Conservation (phyloP, 2,888 invertebrate genomes). For the Xestobium rufovillosum region DNA sequence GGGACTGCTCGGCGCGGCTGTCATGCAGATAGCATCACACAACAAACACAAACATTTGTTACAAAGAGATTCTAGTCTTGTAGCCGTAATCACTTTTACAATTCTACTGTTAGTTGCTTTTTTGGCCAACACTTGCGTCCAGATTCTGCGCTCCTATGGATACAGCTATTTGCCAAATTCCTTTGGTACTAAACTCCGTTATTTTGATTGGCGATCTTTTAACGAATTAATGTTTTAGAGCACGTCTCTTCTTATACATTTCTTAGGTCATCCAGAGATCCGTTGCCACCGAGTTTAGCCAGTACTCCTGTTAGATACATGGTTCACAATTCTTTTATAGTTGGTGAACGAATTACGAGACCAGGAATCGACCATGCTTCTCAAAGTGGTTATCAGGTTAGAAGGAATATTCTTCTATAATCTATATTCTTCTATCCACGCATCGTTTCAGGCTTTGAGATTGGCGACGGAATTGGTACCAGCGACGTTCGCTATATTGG, state of each 20-base stretch:
- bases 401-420: too few relatives aligned
- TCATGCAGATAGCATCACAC: constrained; percentile 74
- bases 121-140: constrained; percentile 74
- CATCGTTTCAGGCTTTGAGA: constrained; percentile 52
- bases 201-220: not conserved
- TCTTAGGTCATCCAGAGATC: constrained; percentile 55
- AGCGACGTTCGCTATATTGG: constrained; percentile 70
- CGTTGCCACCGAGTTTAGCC: constrained; percentile 53
- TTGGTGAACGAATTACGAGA: constrained; percentile 60
- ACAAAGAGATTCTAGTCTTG: constrained; percentile 57
- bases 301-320: constrained; percentile 59
- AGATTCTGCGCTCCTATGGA: constrained; percentile 66
- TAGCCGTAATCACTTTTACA: constrained; percentile 64
- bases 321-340: constrained; percentile 62
- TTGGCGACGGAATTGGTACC: constrained; percentile 87
- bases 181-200: constrained; percentile 57
- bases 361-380: constrained; percentile 49
- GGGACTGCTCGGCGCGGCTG: constrained; percentile 74
- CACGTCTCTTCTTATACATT: constrained; percentile 63
- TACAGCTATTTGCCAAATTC: constrained; percentile 75
- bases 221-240: constrained; percentile 49
- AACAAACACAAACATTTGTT: constrained; percentile 61
- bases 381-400: constrained; percentile 69
- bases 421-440: too few relatives aligned
- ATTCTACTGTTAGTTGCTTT: constrained; percentile 70